Evolutionary conservation across 2,888 invertebrate species (phyloP), one percentile per base, ranked within the genome.

Genomic region (Amiota mariae): DNA sequence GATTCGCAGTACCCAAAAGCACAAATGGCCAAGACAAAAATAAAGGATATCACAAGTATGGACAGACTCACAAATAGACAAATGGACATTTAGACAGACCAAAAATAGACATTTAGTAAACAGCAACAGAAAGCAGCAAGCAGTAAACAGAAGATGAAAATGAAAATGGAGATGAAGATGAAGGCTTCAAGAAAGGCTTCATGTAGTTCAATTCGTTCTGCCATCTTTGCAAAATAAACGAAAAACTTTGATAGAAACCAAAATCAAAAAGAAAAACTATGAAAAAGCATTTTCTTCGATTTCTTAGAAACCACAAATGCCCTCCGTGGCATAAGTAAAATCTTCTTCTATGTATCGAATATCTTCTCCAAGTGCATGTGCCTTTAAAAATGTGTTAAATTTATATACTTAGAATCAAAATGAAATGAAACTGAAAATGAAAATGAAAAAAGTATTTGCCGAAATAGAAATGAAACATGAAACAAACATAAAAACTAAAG

Each of bases 401-500:
- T 2, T 2, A 1, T n/a, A 10, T 2, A 54, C 3, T 2, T 24
- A 8, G 10, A 54, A 54, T 54, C n/a, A 54, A n/a, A 54, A 36
- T 36, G 54, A 54, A 54, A 54, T 12, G 54, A 12, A 63, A 63
- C 24, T 36, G 54, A 12, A 63, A 63, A 13, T 36, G 36, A 13
- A 63, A 63, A 54, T 24, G 2, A 51, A 67, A 67, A 36, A 49
- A 67, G 12, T 51, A 66, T 18, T 15, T 46, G 18, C 49, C 18
- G 54, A 68, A 54, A 68, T 68, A 68, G 24, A 48, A 68, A 68
- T 36, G 54, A 68, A 51, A 68, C 67, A 54, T 54, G 67, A 51
- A 68, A 68, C 51, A 20, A 20, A 36, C 36, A 36, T 36, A 36
- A 68, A 68, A 81, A 82, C 73, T 78, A 76, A 84, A 82, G 77